Conservation (phyloP, 2,113 vertebrate genomes). For the Micronycteris hirsuta region DNA sequence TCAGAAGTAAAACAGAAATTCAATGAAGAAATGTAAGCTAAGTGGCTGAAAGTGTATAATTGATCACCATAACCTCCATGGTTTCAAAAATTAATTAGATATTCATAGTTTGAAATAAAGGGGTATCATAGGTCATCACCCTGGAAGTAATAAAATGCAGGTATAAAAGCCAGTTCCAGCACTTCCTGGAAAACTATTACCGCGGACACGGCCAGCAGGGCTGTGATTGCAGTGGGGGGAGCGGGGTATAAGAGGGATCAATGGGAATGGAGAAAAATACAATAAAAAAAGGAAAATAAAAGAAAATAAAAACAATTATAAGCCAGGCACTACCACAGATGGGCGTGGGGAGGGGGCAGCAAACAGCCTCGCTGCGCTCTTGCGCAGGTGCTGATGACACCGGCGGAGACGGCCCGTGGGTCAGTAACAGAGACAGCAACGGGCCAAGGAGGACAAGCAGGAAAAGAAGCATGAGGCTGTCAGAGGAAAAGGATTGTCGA, state of each 20-base stretch:
- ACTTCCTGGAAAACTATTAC: background rate
- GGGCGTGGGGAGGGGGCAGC: background rate
- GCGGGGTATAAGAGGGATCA: too few relatives aligned
- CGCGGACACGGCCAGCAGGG: too few relatives aligned
- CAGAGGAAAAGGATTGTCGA: background rate
- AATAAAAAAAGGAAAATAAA: too few relatives aligned
- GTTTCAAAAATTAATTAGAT: background rate
- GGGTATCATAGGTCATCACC: background rate
- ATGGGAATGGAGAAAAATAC: too few relatives aligned
- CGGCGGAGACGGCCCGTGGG: background rate
- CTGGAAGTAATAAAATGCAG: background rate
- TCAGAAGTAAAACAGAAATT: background rate
- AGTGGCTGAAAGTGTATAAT: background rate
- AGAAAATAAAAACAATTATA: background rate
- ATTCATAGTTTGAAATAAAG: background rate
- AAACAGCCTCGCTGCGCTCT: background rate
- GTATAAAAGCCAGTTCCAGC: background rate
- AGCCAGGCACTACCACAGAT: background rate
- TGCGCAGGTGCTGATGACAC: too few relatives aligned
- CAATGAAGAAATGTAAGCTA: background rate
- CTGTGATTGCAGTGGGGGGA: too few relatives aligned
- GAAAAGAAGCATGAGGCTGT: background rate
- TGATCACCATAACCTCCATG: background rate
- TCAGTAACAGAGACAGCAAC: background rate
- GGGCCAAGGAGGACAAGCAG: background rate